Base-by-base conservation (phyloP, 35 echinoderm and acorn worm genomes). In the Ophioderma brevispina region DNA sequence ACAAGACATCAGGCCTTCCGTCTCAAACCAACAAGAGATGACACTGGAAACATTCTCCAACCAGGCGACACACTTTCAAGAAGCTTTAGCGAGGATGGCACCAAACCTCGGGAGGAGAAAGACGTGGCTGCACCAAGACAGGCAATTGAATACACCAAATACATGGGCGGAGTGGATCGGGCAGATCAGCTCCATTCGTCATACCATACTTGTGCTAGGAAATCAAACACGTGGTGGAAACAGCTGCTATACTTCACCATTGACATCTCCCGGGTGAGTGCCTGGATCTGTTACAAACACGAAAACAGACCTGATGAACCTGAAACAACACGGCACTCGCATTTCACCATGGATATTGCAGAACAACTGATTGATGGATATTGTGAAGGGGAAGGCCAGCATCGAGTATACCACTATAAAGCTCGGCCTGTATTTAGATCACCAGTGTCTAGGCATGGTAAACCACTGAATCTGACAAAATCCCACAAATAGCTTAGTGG, bases 131-230 rank as follows among this genome's bases (percentile, higher is more conserved):
- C 37, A 49, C 90, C 90, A 1, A 59, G 15, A 31, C 84, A 85
- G 63, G 76, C 77, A 2, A 38, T 37, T 1, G 82, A 86, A 28
- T 92, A 86, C 90, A 86, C 77, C 39, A 78, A 79, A 33, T 64
- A 93, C 80, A 89, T 88, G 80, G 79, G 85, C 3, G 91, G 91
- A 0, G 91, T 93, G 5, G 91, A 93, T 37, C 32, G 75, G 30
- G 78, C 85, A 33, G 91, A 93, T 41, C 91, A 93, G 38, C 78
- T 93, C 1, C 78, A 37, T 4, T 14, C 50, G 0, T n/a, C n/a
- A n/a, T 88, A 88, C 79, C 78, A 82, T 63, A 76, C 80, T 59
- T 43, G 37, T 23, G 36, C 55, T 23, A 75, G 89, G 36, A 84
- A 91, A 36, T 31, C 52, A 23, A 52, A 91, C 18, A 83, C 10